Evolutionary conservation across 2,888 invertebrate species (phyloP).

Genomic region (Exephanes ischioxanthus): DNA sequence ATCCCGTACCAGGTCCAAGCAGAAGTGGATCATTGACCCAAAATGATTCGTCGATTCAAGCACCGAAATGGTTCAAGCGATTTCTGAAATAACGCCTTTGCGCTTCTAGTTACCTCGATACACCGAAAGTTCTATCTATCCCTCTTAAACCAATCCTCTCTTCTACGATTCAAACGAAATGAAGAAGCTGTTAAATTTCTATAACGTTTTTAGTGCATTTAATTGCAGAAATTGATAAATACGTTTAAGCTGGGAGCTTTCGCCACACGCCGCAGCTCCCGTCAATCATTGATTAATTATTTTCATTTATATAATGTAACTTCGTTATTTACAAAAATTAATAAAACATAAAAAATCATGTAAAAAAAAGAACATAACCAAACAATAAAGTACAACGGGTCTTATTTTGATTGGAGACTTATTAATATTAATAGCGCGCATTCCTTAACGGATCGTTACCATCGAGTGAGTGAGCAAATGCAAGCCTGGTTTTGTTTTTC

Average conservation of each 20-base stretch:
- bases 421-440: conserved; percentile 51
- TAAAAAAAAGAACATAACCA: conserved; percentile 59
- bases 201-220: conserved; percentile 57
- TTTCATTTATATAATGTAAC: conserved; percentile 37
- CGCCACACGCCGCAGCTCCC: conserved; percentile 19
- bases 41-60: conserved; percentile 67
- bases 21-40: conserved; percentile 59
- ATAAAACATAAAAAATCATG: conserved; percentile 58
- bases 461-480: conserved; percentile 63
- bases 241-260: conserved; percentile 22
- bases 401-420: conserved; percentile 58
- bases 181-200: conserved; percentile 34
- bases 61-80: conserved; percentile 77
- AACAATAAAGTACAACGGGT: conserved; percentile 57
- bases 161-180: conserved; percentile 6
- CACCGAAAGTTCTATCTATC: conserved; percentile 44
- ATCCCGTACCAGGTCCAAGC: conserved; percentile 60
- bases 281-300: conserved; percentile 51
- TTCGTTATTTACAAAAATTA: conserved; percentile 69
- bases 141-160: conserved; percentile 4
- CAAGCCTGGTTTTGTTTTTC: conserved; percentile 51
- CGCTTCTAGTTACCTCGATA: conserved; percentile 15
- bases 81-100: conserved; percentile 72
- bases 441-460: conserved; percentile 54
- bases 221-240: conserved; percentile 60